Evolutionary conservation across 2,888 invertebrate species (phyloP).

Genomic region (Eristalis intricaria): DNA sequence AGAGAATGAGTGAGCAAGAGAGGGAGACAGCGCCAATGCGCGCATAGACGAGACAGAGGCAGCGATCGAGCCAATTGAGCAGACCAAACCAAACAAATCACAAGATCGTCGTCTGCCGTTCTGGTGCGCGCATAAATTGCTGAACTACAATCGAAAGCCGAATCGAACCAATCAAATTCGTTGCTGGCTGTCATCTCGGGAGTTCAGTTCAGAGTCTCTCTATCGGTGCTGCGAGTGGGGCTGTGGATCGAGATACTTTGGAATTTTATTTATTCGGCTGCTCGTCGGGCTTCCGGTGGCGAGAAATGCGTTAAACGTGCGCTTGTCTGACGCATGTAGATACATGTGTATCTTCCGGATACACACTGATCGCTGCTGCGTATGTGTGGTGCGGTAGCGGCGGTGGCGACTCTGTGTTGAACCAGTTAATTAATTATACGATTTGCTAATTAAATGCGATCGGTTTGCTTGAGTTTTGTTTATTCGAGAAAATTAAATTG

Average conservation of each 20-base stretch:
- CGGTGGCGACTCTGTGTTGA: slow-evolving; percentile 24
- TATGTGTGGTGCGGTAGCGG: neutral
- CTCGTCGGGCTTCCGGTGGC: slow-evolving; percentile 21
- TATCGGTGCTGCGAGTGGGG: neutral
- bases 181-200: slow-evolving; percentile 47
- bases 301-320: slow-evolving; percentile 21
- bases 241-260: slow-evolving; percentile 29
- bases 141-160: slow-evolving; percentile 46
- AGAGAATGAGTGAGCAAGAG: neutral
- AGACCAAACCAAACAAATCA: slow-evolving; percentile 68
- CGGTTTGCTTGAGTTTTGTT: slow-evolving; percentile 61
- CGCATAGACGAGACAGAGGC: neutral
- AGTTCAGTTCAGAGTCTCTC: neutral
- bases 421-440: slow-evolving; percentile 68
- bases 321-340: slow-evolving; percentile 61
- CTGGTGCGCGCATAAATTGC: slow-evolving; percentile 62
- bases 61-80: slow-evolving; percentile 53
- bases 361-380: slow-evolving; percentile 16
- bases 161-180: slow-evolving; percentile 66
- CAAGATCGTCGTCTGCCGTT: slow-evolving; percentile 49
- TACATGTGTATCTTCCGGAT: slow-evolving; percentile 68
- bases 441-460: slow-evolving; percentile 70
- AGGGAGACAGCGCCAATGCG: neutral
- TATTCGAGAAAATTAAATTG: slow-evolving; percentile 64
- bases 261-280: slow-evolving; percentile 46